phyloP scores from a whole-genome alignment of 1,140 invertebrate species.

The Nebria ingens region DNA sequence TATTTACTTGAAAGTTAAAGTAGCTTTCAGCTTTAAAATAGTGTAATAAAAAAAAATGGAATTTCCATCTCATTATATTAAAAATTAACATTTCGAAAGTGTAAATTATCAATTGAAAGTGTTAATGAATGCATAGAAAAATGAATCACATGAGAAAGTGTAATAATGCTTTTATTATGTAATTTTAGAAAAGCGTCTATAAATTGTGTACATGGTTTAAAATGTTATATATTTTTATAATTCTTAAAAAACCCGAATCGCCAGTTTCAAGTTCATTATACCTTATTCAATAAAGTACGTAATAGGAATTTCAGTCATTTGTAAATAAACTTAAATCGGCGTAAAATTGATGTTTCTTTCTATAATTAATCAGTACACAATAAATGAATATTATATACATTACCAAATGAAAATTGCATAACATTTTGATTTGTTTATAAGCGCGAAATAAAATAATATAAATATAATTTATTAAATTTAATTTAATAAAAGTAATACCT shows the following conservation, averaged over 20 bases:
- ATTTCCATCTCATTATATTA: too few species aligned
- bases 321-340: slow-evolving; percentile 1
- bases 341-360: background rate
- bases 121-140: too few species aligned
- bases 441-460: background rate
- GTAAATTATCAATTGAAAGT: too few species aligned
- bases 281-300: background rate
- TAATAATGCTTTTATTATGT: slow-evolving; percentile 6
- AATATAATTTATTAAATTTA: too few species aligned
- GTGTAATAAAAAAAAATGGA: too few species aligned
- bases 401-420: slow-evolving; percentile 1
- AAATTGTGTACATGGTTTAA: too few species aligned
- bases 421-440: slow-evolving; percentile 1
- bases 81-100: too few species aligned
- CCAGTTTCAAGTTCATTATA: background rate
- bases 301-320: background rate
- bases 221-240: background rate
- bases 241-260: background rate
- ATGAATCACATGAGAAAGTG: too few species aligned
- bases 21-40: too few species aligned
- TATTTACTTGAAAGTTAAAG: too few species aligned
- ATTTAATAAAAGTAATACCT: slow-evolving; percentile 4
- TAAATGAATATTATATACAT: slow-evolving; percentile 8
- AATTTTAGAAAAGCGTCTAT: background rate
- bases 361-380: background rate